phyloP scores from a whole-genome alignment of 2,797 vertebrate genomes.

The Poecile montanus region DNA sequence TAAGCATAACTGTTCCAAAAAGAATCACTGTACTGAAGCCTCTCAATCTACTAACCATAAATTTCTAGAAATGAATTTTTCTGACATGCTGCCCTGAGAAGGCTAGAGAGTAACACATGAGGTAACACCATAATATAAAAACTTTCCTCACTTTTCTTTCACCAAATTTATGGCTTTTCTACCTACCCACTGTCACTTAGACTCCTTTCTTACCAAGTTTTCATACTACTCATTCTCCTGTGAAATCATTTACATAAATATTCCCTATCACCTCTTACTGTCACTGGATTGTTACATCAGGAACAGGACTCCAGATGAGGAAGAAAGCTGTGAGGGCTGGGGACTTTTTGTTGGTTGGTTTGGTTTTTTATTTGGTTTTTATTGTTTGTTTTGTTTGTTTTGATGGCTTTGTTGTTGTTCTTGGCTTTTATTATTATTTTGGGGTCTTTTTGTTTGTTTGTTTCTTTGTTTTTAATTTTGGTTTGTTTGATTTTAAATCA shows the following conservation, averaged over 20 bases:
- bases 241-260: not conserved
- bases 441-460: fast-evolving
- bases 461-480: not conserved
- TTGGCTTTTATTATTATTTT: not conserved
- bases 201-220: not conserved
- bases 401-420: not conserved
- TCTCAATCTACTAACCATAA: not conserved
- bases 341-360: not conserved
- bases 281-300: not conserved
- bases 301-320: not conserved
- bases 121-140: not conserved
- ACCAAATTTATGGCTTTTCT: not conserved
- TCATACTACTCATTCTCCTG: not conserved
- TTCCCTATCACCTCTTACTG: not conserved
- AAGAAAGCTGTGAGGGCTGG: not conserved
- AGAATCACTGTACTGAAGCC: not conserved
- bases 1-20: not conserved
- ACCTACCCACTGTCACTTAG: not conserved
- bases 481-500: not conserved
- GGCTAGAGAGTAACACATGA: not conserved
- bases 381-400: not conserved
- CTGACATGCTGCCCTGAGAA: not conserved
- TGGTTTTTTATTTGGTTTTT: too few relatives aligned
- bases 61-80: constrained; percentile 9
- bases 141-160: not conserved